Percentiles rank a stretch among this genome's conserved stretches.
phyloP scores from a whole-genome alignment of 2,113 vertebrate genomes.

The Columbina picui region DNA sequence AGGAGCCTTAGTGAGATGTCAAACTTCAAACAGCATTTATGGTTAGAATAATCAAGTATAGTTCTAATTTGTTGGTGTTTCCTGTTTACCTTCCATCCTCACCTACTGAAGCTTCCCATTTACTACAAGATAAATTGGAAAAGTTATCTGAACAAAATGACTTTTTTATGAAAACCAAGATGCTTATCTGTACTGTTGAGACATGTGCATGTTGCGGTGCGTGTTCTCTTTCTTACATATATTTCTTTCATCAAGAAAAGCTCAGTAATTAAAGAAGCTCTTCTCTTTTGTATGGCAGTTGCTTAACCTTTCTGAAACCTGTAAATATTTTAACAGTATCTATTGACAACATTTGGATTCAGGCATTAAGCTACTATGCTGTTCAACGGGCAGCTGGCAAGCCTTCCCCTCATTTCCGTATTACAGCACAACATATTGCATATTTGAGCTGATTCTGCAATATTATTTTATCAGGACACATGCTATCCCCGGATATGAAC shows the following conservation, averaged over 20 bases:
- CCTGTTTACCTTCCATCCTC: background rate
- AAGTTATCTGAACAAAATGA: background rate
- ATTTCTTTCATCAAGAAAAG: background rate
- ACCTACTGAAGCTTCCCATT: background rate
- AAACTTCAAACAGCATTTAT: background rate
- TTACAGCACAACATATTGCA: background rate
- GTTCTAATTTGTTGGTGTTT: background rate
- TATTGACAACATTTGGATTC: background rate
- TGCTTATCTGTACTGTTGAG: background rate
- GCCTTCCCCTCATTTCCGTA: background rate
- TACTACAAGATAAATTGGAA: background rate
- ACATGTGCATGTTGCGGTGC: rapidly evolving
- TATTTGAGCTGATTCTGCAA: background rate
- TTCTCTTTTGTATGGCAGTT: background rate
- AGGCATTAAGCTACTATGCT: background rate
- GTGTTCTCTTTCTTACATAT: background rate
- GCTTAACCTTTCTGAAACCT: slow-evolving; percentile 9
- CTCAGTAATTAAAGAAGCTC: slow-evolving; percentile 1
- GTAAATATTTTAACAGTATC: slow-evolving; percentile 56
- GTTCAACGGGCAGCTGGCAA: background rate
- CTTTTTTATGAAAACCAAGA: background rate
- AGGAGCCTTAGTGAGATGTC: background rate
- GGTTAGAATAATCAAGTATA: background rate
- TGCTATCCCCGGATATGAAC: background rate
- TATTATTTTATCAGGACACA: background rate